A percentile compares a stretch with the other conserved stretches of the same genome.
phyloP scores from a whole-genome alignment of 2,113 vertebrate species.

The Apeltes quadracus region DNA sequence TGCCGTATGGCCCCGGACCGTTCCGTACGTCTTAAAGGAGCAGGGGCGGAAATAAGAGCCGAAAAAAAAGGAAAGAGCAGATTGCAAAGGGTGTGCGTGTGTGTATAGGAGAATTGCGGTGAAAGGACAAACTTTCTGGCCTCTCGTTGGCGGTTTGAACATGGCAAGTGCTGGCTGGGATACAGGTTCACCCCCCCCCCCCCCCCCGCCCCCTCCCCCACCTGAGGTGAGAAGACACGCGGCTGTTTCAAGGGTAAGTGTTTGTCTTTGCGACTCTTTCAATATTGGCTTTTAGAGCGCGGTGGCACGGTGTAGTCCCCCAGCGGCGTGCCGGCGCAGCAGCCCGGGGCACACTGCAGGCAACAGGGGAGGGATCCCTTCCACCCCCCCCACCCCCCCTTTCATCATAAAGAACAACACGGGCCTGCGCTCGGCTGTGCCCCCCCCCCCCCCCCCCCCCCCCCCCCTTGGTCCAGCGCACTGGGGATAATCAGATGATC shows the following conservation, averaged over 20 bases:
- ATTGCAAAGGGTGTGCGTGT: background rate
- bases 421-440: conserved; percentile 63
- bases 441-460: no score
- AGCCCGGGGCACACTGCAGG: conserved; percentile 77
- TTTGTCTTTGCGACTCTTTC: conserved; percentile 78
- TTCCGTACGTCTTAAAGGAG: conserved; percentile 31
- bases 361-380: conserved; percentile 75
- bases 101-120: conserved; percentile 2
- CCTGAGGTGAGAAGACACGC: conserved; percentile 61
- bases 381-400: conserved; percentile 73
- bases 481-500: conserved; percentile 79
- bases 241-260: conserved; percentile 74
- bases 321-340: conserved; percentile 56
- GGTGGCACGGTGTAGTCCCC: conserved; percentile 67
- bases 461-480: conserved; percentile 67
- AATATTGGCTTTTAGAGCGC: conserved; percentile 76
- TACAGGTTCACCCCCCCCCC: conserved; percentile 55
- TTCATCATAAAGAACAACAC: conserved; percentile 80
- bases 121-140: conserved; percentile 55
- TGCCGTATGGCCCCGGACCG: conserved; percentile 29
- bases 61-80: background rate
- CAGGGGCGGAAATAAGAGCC: background rate
- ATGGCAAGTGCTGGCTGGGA: conserved; percentile 35
- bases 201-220: conserved; percentile 3
- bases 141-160: conserved; percentile 52